Base-by-base conservation (phyloP, 2,113 vertebrate genomes). In the Potamarius usumacintae region DNA sequence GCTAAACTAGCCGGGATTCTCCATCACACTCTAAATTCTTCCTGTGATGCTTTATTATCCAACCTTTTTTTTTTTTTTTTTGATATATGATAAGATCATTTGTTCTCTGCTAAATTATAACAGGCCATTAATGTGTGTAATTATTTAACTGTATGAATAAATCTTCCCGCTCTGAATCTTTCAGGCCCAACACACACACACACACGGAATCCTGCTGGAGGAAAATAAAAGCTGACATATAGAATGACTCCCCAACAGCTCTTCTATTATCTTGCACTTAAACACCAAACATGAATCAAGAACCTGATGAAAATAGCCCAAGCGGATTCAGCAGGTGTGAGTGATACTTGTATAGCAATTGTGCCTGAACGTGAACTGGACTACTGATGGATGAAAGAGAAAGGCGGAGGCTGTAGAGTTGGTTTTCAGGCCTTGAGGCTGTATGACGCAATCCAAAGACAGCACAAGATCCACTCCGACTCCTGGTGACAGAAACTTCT, bases 111-210 rank as follows among this genome's bases (percentile, higher is more conserved):
- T 69, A 58, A 77, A 83, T 89, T 72, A 82, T 58, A 18, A 34
- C 18, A 52, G 62, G 20, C 25, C 69, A 82, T 88, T 76, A 85
- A 65, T 85, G 67, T 58, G 67, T 72, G 83, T 81, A 27, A 89
- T 74, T 50, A 87, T 82, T 85, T 82, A 85, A 84, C 67, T 83
- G 80, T 84, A 60, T 82, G 53, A 84, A 85, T 87, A 62, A 84
- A 82, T 82, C 63, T 72, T 85, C 48, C 15, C 7, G 9, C 62
- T 69, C 14, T 71, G 25, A 27, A 42, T 79, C 58, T 76, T 67
- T 74, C 17, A 71, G 42, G 52, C 22, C 34, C 20, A 62, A 52
- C 17, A 42, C 12, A 17, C 6, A 30, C n/a, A 77, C 55, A 42
- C 14, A 20, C 15, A 58, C 42, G 9, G 27, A 15, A 18, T 18